Conservation (phyloP, 2,797 vertebrate species). For the Halcyon badia region DNA sequence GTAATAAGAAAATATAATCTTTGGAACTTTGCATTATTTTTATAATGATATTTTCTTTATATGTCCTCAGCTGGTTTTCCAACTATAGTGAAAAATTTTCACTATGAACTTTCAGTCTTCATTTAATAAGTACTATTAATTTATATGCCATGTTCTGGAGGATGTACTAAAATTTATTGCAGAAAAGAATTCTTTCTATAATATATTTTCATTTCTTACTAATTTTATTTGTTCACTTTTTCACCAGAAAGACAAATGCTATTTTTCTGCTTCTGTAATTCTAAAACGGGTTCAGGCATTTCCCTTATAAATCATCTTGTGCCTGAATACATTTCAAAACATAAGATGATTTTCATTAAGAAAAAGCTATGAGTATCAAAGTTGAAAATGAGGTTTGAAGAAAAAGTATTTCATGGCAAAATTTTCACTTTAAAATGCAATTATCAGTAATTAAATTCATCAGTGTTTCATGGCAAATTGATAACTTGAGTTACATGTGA, state of each 20-base stretch:
- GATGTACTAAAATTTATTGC: background rate
- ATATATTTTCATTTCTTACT: background rate
- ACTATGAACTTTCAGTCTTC: background rate
- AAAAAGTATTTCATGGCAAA: background rate
- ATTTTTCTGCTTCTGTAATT: background rate
- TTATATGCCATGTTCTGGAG: background rate
- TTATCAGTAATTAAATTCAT: slow-evolving; percentile 35
- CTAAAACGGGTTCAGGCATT: background rate
- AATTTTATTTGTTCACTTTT: background rate
- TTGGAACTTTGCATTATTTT: background rate
- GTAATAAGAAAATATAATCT: background rate
- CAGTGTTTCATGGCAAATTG: slow-evolving; percentile 17
- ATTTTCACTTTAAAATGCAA: slow-evolving; percentile 9
- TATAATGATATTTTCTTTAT: background rate
- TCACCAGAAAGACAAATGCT: background rate
- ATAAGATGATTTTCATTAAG: background rate
- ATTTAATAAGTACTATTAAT: background rate
- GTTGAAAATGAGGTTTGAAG: background rate
- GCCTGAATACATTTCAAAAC: background rate
- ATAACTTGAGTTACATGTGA: background rate
- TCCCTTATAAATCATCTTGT: background rate
- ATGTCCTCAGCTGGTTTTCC: background rate
- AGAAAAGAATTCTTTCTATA: background rate
- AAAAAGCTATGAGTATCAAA: background rate
- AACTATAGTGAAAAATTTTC: background rate